These are phyloP conservation scores for Alectura lathami DNA, from an alignment of 2,113 vertebrate genomes.

Conservation along the genomic window DNA sequence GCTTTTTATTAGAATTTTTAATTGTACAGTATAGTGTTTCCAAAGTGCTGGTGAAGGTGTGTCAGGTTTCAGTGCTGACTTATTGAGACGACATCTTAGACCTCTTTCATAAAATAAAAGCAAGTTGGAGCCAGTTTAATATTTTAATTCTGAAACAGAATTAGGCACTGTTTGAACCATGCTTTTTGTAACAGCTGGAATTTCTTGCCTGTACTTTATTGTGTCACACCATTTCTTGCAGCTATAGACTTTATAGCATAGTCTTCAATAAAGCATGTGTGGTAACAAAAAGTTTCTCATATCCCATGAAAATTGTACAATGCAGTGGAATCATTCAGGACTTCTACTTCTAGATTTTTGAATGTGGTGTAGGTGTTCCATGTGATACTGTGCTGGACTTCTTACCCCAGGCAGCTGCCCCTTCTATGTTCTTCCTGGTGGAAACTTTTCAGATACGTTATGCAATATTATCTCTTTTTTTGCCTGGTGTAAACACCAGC, in stretches of 20 bases:
- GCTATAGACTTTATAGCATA: neutral
- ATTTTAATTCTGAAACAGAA: neutral
- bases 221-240: neutral
- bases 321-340: neutral
- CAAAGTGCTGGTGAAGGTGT: neutral
- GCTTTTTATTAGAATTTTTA: neutral
- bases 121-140: neutral
- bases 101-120: neutral
- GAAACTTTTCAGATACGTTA: neutral
- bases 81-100: neutral
- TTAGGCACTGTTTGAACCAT: neutral
- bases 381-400: neutral
- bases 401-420: neutral
- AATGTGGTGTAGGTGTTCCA: neutral
- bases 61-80: neutral
- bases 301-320: neutral
- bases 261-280: neutral
- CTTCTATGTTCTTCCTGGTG: neutral
- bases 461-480: neutral
- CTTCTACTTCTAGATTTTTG: neutral
- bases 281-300: neutral
- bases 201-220: neutral
- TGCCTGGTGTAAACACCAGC: neutral
- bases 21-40: neutral
- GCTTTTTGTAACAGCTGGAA: neutral